Evolutionary conservation across 1,140 invertebrate genomes (phyloP).

Genomic region (Saccostrea glomerata): DNA sequence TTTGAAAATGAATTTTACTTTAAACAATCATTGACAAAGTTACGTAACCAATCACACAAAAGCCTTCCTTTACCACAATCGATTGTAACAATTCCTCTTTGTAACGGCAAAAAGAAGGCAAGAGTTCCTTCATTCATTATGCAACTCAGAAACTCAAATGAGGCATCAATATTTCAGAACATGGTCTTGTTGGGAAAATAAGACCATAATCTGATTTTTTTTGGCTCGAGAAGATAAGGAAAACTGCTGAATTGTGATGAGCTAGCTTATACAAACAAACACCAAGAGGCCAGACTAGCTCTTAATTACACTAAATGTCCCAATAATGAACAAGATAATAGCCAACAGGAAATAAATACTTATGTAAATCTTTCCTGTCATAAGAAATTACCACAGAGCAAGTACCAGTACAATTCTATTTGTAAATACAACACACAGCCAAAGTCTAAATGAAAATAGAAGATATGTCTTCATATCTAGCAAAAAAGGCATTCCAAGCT

Average conservation of each 20-base stretch:
- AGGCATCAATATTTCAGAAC: constrained; percentile 3
- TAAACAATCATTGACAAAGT: neutral
- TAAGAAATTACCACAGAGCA: neutral
- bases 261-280: neutral
- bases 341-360: constrained; percentile 3
- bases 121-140: neutral
- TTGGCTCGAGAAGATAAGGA: neutral
- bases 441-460: neutral
- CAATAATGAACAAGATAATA: neutral
- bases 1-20: neutral
- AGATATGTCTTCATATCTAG: neutral
- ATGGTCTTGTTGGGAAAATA: neutral
- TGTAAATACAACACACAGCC: neutral
- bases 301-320: constrained; percentile 4
- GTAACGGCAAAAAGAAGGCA: constrained; percentile 10
- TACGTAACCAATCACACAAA: neutral
- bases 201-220: neutral
- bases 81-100: neutral
- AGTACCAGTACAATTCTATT: neutral
- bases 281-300: neutral
- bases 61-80: neutral
- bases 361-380: constrained; percentile 17
- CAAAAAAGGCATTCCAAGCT: neutral
- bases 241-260: neutral
- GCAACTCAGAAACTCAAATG: neutral